Evolutionary conservation across 2,888 invertebrate genomes (phyloP).

Genomic region (Saturnia japonica): DNA sequence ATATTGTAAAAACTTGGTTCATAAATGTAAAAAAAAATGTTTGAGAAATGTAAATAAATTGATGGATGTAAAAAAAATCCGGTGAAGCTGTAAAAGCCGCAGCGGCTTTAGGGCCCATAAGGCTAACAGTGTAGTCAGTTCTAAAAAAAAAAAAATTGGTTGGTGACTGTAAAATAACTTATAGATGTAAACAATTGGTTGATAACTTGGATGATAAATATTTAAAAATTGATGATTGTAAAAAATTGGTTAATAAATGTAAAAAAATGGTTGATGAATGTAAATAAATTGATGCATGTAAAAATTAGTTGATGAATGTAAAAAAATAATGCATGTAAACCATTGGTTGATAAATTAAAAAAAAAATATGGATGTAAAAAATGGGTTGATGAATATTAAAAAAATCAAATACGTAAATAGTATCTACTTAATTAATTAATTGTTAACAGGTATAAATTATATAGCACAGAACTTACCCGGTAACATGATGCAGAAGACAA

Average conservation of each 20-base stretch:
- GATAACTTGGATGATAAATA: too few relatives aligned
- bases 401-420: not conserved
- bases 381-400: not conserved
- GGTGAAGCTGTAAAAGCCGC: too few relatives aligned
- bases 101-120: too few relatives aligned
- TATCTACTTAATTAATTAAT: not conserved
- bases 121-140: too few relatives aligned
- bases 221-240: too few relatives aligned
- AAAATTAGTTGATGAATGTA: not conserved
- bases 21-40: not conserved
- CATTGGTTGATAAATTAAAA: not conserved
- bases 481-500: slow-evolving; percentile 79
- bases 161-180: too few relatives aligned
- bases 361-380: not conserved
- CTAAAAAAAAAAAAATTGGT: too few relatives aligned
- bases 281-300: too few relatives aligned
- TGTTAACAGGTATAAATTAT: slow-evolving; percentile 58
- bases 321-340: not conserved
- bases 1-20: not conserved
- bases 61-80: too few relatives aligned
- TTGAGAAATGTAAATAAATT: too few relatives aligned
- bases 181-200: too few relatives aligned
- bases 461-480: slow-evolving; percentile 70
- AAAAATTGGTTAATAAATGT: not conserved
- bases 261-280: too few relatives aligned